Evolutionary conservation across 2,113 vertebrate species (phyloP), one percentile per base, ranked within the genome.

Genomic region (Gracilinanus agilis): DNA sequence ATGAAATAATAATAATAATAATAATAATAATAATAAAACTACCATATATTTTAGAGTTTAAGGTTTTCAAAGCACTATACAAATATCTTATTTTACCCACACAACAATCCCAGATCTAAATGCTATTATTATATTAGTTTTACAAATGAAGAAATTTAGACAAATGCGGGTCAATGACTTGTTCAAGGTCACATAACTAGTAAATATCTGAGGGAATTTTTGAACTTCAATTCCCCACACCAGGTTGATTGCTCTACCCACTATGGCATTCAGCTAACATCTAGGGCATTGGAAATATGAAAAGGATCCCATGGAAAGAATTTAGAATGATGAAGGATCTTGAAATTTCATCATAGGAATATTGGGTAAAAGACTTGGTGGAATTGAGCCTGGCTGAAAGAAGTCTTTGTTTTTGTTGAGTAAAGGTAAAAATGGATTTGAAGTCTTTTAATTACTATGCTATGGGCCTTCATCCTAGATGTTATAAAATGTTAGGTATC

Each of bases 201-300:
- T 75, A 75, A 67, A 12, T 67, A 12, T n/a, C 29, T 75, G 13
- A 75, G 34, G 29, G 13, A 16, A 67, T 3, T 34, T 67, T 16
- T 34, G 13, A 67, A 5, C 29, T n/a, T 29, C 12, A n/a, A n/a
- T 34, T 67, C 12, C 29, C 61, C 13, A n/a, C 1, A 3, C 12
- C 27, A 19, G 12, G 12, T n/a, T 34, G 3, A n/a, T 3, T n/a
- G 29, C 25, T 27, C 56, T 58, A 7, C 8, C 24, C 61, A 67
- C 61, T 1, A 2, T n/a, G 1, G 0, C 13, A 19, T 5, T n/a
- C n/a, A 34, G 13, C 12, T 75, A 1, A 4, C n/a, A n/a, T 75
- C 13, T 75, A 75, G 19, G 34, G 19, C 29, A 75, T 5, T 75
- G 61, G n/a, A 75, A 75, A 19, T 12, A 75, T 16, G 19, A 19